phyloP scores from a whole-genome alignment of 2,113 vertebrate species.

The Cinclus cinclus region DNA sequence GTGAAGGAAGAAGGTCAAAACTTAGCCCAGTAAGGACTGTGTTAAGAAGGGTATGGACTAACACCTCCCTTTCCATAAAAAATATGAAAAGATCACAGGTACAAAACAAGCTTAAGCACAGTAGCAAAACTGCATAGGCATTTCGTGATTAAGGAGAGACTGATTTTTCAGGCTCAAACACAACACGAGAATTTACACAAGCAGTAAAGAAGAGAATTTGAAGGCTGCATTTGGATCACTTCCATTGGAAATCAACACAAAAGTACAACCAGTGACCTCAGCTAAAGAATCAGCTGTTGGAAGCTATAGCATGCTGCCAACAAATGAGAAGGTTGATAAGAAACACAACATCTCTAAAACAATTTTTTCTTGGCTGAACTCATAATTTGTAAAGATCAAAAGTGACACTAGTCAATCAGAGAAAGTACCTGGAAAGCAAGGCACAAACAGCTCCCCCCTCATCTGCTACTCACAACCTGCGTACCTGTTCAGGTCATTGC shows the following conservation, averaged over 20 bases:
- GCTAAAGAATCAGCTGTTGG: not conserved
- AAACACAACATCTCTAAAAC: not conserved
- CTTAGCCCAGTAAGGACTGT: constrained; percentile 2
- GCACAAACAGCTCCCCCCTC: not conserved
- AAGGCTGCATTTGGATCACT: not conserved
- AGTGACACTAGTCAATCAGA: not conserved
- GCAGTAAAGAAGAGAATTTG: not conserved
- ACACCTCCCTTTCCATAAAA: constrained; percentile 16
- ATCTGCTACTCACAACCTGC: not conserved
- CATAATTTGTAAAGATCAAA: not conserved
- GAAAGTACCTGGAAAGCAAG: not conserved
- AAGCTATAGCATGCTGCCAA: not conserved
- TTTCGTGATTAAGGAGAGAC: not conserved
- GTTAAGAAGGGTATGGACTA: not conserved
- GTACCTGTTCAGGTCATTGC: not conserved
- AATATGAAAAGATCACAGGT: constrained; percentile 40
- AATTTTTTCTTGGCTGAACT: not conserved
- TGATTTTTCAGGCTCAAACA: not conserved
- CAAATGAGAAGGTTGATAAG: not conserved
- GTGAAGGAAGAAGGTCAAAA: constrained; percentile 66
- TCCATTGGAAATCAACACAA: not conserved
- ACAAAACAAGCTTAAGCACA: not conserved
- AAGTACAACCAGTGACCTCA: not conserved
- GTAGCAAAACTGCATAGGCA: not conserved
- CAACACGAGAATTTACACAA: not conserved